Base-by-base conservation (phyloP, 2,888 invertebrate genomes). In the Epirrhoe alternata region DNA sequence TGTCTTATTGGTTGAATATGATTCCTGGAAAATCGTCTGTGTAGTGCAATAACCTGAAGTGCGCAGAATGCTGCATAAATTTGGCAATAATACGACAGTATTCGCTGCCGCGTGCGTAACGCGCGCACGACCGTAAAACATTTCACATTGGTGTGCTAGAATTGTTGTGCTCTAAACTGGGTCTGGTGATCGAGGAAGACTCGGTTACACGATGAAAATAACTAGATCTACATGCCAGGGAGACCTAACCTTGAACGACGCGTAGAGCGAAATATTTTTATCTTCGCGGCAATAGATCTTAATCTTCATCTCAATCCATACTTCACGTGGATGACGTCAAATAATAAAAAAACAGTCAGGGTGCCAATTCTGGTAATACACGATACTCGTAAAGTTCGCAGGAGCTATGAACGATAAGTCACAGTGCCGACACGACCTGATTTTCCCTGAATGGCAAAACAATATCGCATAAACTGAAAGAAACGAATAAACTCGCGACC, bases 51-150 rank as follows among this genome's bases (percentile, higher is more conserved):
- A 42, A 30, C 58, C 47, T 14, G 50, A 31, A 51, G 14, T 52
- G 16, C 16, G 58, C 31, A 58, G 52, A 61, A 17, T 64, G 50
- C 57, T 58, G 63, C 75, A 78, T 77, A 76, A 76, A 81, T 80
- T 80, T 77, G 79, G 77, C 77, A 79, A 77, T 74, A 79, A 74
- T 74, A 70, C 70, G 58, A 61, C 66, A 66, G 62, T n/a, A 33
- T 31, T 10, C 33, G 12, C 55, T 61, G 58, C 33, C 68, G 70
- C 69, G 70, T 70, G 71, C 71, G 68, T 68, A 62, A 38, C 16
- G 51, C 56, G 24, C 30, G 42, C 59, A 57, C 58, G 58, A 59
- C n/a, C 38, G 50, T 45, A 14, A 56, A 30, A n/a, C 54, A 50
- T 54, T 60, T 42, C 51, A 45, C 33, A 54, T 47, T 14, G 35